phyloP scores from a whole-genome alignment of 2,113 vertebrate species.

The Lichenostomus cassidix region DNA sequence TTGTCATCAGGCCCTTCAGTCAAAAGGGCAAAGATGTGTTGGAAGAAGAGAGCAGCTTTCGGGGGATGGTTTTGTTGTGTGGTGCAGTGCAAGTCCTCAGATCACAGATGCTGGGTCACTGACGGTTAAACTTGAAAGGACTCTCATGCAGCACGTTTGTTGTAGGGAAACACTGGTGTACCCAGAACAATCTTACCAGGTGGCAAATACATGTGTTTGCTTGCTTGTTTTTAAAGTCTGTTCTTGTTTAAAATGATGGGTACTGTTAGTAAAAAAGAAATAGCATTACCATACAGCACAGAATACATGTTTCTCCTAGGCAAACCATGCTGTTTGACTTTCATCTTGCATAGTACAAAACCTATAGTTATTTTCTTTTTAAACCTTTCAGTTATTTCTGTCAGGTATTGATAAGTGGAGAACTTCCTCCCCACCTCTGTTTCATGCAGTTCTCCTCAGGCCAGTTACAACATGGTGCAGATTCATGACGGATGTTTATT shows the following conservation, averaged over 20 bases:
- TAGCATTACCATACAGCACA: neutral
- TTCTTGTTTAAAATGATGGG: conserved; percentile 42
- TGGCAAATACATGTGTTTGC: neutral
- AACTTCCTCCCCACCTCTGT: neutral
- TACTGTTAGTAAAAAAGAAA: neutral
- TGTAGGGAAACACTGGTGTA: neutral
- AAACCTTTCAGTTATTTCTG: conserved; percentile 41
- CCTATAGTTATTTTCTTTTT: conserved; percentile 45
- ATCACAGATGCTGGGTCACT: neutral
- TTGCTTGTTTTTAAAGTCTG: neutral
- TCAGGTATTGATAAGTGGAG: conserved; percentile 44
- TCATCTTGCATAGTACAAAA: conserved; percentile 45
- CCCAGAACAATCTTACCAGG: neutral
- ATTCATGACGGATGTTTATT: neutral
- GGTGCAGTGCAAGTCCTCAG: neutral
- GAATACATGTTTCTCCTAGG: neutral
- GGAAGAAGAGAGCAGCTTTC: neutral
- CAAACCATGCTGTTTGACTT: conserved; percentile 9
- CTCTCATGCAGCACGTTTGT: neutral
- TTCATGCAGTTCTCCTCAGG: conserved; percentile 4
- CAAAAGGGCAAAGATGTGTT: conserved; percentile 7
- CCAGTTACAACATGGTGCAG: neutral
- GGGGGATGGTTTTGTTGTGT: neutral
- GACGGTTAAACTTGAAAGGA: conserved; percentile 26
- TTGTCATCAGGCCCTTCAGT: neutral